Evolutionary conservation across 2,113 vertebrate genomes (phyloP).

Genomic region (Stegostoma tigrinum): DNA sequence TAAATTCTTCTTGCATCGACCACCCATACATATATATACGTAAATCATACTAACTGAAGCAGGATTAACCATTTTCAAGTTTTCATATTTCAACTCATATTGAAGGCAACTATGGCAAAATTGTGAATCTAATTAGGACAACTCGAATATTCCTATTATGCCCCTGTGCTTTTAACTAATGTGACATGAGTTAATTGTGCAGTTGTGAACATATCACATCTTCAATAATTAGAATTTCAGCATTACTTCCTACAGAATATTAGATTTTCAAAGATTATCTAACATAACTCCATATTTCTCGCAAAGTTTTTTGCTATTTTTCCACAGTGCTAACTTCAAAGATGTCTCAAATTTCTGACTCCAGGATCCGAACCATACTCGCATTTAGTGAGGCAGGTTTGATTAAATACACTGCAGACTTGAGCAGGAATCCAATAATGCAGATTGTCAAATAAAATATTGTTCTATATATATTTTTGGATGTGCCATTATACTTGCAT

Average conservation of each 20-base stretch:
- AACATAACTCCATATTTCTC: background rate
- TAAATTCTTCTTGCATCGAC: background rate
- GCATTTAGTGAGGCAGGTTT: background rate
- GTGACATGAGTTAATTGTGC: background rate
- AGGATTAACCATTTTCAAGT: background rate
- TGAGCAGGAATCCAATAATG: background rate
- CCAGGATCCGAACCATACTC: background rate
- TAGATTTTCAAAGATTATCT: background rate
- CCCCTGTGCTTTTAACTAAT: background rate
- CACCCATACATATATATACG: background rate
- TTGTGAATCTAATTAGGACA: conserved; percentile 21
- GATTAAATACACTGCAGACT: background rate
- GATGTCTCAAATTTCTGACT: conserved; percentile 9
- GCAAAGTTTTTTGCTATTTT: background rate
- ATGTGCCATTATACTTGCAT: background rate
- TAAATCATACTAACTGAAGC: conserved; percentile 17
- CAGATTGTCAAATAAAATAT: background rate
- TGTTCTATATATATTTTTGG: background rate
- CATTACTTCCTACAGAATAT: background rate
- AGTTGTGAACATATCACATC: background rate
- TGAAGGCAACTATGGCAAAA: background rate
- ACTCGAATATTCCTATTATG: background rate
- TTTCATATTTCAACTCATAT: conserved; percentile 7
- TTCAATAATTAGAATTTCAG: background rate
- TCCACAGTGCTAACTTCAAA: background rate